phyloP scores from a whole-genome alignment of 2,113 vertebrate genomes.

The Chloroceryle aenea region DNA sequence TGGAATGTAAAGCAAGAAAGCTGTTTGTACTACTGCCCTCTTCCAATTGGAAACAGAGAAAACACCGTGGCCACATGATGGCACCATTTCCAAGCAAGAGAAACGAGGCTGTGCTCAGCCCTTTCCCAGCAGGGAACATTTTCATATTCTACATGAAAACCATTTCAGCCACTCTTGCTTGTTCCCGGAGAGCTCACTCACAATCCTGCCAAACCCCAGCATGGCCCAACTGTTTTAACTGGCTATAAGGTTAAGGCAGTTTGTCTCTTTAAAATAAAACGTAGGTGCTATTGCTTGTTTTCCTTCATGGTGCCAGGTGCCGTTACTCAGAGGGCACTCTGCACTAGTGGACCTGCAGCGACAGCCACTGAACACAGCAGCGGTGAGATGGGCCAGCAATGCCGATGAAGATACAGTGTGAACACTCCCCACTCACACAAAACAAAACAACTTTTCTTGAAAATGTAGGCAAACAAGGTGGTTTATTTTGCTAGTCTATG shows the following conservation, averaged over 20 bases:
- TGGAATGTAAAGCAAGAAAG: neutral
- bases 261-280: neutral
- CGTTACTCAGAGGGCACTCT: neutral
- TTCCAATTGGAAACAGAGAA: neutral
- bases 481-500: neutral
- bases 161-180: rapidly evolving
- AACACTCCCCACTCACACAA: neutral
- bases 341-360: neutral
- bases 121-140: neutral
- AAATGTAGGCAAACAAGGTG: neutral
- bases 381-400: neutral
- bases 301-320: neutral
- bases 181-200: neutral
- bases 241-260: neutral
- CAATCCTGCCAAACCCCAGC: neutral
- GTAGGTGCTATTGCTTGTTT: neutral
- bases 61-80: slow-evolving; percentile 33
- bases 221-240: neutral
- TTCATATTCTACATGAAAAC: neutral
- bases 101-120: neutral
- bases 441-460: neutral
- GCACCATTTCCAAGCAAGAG: slow-evolving; percentile 57
- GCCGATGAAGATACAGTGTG: neutral
- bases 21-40: neutral
- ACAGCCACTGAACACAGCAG: neutral